These are phyloP conservation scores for Campaea margaritaria DNA, from an alignment of 2,888 invertebrate species.

Conservation along the genomic window DNA sequence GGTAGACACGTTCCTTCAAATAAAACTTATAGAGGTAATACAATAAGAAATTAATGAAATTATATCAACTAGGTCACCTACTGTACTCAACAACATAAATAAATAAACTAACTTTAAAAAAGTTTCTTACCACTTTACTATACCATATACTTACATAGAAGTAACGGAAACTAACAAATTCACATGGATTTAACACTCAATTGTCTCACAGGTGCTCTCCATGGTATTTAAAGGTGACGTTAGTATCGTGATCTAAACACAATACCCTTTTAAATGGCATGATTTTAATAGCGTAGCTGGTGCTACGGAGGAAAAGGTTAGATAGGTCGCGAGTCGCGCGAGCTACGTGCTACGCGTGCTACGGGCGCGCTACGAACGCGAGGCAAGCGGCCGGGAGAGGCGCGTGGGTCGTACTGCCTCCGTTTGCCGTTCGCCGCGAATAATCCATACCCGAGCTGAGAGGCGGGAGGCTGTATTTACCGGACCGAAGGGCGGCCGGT, in stretches of 20 bases:
- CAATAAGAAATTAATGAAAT: no score
- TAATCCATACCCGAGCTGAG: conserved; percentile 77
- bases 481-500: conserved; percentile 79
- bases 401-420: conserved; percentile 79
- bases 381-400: conserved; percentile 65
- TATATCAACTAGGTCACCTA: no score
- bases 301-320: conserved; percentile 57
- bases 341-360: conserved; percentile 56
- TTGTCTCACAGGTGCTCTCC: conserved; percentile 70
- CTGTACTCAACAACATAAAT: not conserved
- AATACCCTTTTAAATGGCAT: conserved; percentile 67
- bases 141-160: conserved; percentile 56
- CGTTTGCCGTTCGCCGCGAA: conserved; percentile 72
- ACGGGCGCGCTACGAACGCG: conserved; percentile 54
- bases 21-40: no score
- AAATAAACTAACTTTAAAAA: conserved; percentile 16
- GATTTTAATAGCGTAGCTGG: conserved; percentile 63
- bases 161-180: conserved; percentile 53
- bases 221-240: conserved; percentile 69
- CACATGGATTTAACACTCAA: conserved; percentile 64
- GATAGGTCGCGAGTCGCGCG: conserved; percentile 50
- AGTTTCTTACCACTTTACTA: conserved; percentile 24
- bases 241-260: conserved; percentile 69
- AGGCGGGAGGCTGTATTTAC: conserved; percentile 81
- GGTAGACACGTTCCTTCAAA: no score